These are phyloP conservation scores for Bagarius yarrelli DNA, from an alignment of 2,113 vertebrate genomes.

Conservation along the genomic window DNA sequence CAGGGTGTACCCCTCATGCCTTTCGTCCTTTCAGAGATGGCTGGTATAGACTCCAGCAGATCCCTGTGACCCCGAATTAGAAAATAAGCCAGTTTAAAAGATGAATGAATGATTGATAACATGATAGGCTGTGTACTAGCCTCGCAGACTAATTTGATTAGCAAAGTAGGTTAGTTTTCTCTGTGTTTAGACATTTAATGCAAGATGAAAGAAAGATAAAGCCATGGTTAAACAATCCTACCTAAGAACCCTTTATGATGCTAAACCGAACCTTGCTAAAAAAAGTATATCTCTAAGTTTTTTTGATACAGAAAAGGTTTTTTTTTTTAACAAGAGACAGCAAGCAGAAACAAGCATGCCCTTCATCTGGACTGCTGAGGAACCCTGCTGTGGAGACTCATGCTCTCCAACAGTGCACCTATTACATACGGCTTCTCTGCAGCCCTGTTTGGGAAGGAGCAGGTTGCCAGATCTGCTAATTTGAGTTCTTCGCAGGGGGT, in stretches of 20 bases:
- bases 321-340: not conserved
- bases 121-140: not conserved
- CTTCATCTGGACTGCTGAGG: constrained; percentile 27
- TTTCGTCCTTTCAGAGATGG: too few relatives aligned
- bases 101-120: too few relatives aligned
- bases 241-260: not conserved
- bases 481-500: constrained; percentile 44
- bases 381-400: constrained; percentile 36
- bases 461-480: constrained; percentile 45
- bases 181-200: not conserved
- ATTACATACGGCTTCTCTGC: constrained; percentile 39
- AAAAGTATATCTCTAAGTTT: not conserved
- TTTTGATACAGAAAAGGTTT: not conserved
- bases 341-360: constrained; percentile 15
- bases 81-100: too few relatives aligned
- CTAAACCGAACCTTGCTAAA: not conserved
- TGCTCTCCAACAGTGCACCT: constrained; percentile 39
- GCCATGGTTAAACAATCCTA: not conserved
- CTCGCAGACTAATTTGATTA: not conserved
- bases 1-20: too few relatives aligned
- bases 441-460: constrained; percentile 36
- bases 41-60: too few relatives aligned
- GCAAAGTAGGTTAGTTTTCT: not conserved
- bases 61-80: too few relatives aligned
- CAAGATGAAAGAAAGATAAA: not conserved